Percentiles rank a stretch among this genome's conserved stretches.
Evolutionary conservation across 2,888 invertebrate species (phyloP).

Genomic region (Melanostoma scalare): DNA sequence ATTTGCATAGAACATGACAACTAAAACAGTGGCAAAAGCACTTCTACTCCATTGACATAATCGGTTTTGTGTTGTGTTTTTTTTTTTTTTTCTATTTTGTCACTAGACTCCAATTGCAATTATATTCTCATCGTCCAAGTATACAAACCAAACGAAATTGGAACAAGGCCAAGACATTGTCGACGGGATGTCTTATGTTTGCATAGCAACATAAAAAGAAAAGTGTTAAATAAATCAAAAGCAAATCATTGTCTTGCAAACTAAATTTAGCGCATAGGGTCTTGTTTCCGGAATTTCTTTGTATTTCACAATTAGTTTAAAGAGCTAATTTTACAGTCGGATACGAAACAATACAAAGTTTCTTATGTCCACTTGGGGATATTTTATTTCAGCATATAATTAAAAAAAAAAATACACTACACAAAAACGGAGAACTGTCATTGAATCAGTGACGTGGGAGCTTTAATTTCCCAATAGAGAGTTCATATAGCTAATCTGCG

Average conservation of each 20-base stretch:
- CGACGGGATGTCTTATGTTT: constrained; percentile 34
- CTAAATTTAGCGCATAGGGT: constrained; percentile 16
- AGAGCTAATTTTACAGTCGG: not conserved
- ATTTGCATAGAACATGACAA: too few relatives aligned
- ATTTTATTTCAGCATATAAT: too few relatives aligned
- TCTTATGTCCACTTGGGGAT: not conserved
- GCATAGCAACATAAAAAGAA: constrained; percentile 13
- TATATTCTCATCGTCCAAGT: constrained; percentile 15
- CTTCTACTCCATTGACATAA: not conserved
- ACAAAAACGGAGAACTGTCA: too few relatives aligned
- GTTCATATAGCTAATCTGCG: too few relatives aligned
- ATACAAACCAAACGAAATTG: constrained; percentile 13
- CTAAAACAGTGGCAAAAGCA: not conserved
- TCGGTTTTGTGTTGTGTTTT: not conserved
- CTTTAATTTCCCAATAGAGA: too few relatives aligned
- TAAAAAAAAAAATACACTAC: too few relatives aligned
- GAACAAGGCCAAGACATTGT: constrained; percentile 20
- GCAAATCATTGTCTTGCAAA: constrained; percentile 17
- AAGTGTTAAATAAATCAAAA: not conserved
- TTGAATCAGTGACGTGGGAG: too few relatives aligned
- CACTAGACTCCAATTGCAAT: constrained; percentile 24
- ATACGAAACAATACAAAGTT: not conserved
- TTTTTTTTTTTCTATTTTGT: not conserved
- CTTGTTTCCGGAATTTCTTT: constrained; percentile 25
- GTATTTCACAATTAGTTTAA: constrained; percentile 25